phyloP scores from a whole-genome alignment of 2,888 invertebrate genomes.

The Drosophila atroscutellata region DNA sequence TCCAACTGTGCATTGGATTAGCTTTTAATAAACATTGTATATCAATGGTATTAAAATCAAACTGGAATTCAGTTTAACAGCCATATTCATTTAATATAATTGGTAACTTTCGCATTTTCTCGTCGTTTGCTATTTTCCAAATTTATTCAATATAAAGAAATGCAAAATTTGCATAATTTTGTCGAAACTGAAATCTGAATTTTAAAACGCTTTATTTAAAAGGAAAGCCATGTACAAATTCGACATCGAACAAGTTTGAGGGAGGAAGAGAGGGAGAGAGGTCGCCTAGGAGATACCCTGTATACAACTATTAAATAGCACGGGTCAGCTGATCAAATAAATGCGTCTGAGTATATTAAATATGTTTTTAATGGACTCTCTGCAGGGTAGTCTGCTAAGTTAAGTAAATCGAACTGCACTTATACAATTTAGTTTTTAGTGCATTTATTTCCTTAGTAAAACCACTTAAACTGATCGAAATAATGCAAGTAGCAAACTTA shows the following conservation, averaged over 20 bases:
- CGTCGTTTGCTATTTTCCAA: background rate
- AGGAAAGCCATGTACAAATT: background rate
- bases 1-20: constrained; percentile 35
- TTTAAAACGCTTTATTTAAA: background rate
- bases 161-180: background rate
- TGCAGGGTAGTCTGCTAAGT: background rate
- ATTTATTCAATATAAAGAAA: background rate
- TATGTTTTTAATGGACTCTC: background rate
- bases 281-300: background rate
- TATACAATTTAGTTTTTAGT: background rate
- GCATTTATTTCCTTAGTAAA: background rate
- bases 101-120: background rate
- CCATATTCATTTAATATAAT: background rate
- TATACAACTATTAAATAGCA: background rate
- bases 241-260: background rate
- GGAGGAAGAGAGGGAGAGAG: too few species aligned
- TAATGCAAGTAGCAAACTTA: background rate
- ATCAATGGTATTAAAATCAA: constrained; percentile 12
- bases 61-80: background rate
- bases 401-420: too few species aligned
- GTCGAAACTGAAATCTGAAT: background rate
- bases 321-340: background rate
- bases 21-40: constrained; percentile 32
- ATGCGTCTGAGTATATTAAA: background rate
- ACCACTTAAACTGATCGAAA: background rate